Evolutionary conservation across 2,888 invertebrate species (phyloP).

Genomic region (Xanthia togata): DNA sequence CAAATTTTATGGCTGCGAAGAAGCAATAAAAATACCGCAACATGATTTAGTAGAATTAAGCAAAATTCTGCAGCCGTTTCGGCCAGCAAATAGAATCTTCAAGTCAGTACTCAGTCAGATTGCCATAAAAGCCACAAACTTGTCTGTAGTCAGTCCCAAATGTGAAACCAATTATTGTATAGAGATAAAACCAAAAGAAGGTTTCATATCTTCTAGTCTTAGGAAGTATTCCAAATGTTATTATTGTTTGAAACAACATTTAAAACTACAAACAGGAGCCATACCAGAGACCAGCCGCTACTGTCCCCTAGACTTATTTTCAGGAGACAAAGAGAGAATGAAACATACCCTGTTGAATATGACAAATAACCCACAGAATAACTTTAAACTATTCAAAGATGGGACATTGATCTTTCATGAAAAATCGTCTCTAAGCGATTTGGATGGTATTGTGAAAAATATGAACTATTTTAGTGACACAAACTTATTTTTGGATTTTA

Average conservation of each 20-base stretch:
- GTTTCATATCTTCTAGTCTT: slow-evolving; percentile 86
- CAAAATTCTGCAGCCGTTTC: slow-evolving; percentile 71
- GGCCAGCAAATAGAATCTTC: slow-evolving; percentile 82
- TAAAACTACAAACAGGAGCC: slow-evolving; percentile 88
- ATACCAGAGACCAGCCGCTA: slow-evolving; percentile 90
- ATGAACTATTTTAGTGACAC: slow-evolving; percentile 70
- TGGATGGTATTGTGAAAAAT: slow-evolving; percentile 69
- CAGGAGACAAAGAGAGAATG: slow-evolving; percentile 91
- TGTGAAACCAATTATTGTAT: slow-evolving; percentile 86
- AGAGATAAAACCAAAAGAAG: slow-evolving; percentile 93
- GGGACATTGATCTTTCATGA: slow-evolving; percentile 78
- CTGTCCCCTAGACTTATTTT: slow-evolving; percentile 93
- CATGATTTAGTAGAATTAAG: slow-evolving; percentile 78
- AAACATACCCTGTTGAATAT: slow-evolving; percentile 87
- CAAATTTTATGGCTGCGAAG: slow-evolving; percentile 70
- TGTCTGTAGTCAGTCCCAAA: slow-evolving; percentile 74
- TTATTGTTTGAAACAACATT: slow-evolving; percentile 90
- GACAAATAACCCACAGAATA: slow-evolving; percentile 91
- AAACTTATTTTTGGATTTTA: slow-evolving; percentile 78
- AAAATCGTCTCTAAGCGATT: slow-evolving; percentile 63
- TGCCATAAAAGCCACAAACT: slow-evolving; percentile 87
- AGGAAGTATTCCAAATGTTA: slow-evolving; percentile 86
- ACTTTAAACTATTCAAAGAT: slow-evolving; percentile 91
- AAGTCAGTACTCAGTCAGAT: slow-evolving; percentile 83
- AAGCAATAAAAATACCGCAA: slow-evolving; percentile 79